Conservation (phyloP, 2,797 vertebrate genomes). For the Melanotaenia parkinsoni region DNA sequence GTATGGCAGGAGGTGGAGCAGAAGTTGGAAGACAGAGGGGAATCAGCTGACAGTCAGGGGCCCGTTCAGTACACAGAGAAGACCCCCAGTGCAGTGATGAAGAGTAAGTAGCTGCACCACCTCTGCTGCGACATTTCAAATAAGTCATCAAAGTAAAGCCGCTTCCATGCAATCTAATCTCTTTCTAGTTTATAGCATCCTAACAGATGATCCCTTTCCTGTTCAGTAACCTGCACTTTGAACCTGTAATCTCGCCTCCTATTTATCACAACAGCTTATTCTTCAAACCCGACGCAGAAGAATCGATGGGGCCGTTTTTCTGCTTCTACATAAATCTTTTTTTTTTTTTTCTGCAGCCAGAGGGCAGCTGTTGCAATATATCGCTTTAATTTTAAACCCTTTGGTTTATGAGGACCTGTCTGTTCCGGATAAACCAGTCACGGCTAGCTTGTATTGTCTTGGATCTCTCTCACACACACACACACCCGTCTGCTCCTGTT, state of each 20-base stretch:
- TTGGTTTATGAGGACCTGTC: not conserved
- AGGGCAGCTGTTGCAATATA: conserved; percentile 33
- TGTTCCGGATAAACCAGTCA: conserved; percentile 25
- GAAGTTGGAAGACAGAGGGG: conserved; percentile 81
- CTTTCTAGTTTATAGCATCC: conserved; percentile 9
- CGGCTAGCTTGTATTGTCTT: not conserved
- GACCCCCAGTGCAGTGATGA: conserved; percentile 85
- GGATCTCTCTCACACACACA: not conserved
- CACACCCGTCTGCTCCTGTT: not conserved
- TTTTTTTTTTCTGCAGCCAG: conserved; percentile 17
- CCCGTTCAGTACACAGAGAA: conserved; percentile 93
- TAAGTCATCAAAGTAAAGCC: not conserved
- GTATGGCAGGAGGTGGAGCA: conserved; percentile 97
- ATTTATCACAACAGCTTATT: conserved; percentile 6
- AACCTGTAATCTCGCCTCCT: conserved; percentile 7
- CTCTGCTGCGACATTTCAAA: not conserved
- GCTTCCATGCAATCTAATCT: not conserved
- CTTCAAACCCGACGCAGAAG: not conserved
- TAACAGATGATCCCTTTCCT: not conserved
- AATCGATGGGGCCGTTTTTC: not conserved
- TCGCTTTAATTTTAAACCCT: conserved; percentile 53
- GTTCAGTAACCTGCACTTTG: conserved; percentile 33
- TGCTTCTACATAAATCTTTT: not conserved
- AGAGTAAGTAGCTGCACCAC: conserved; percentile 82
- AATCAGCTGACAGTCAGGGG: conserved; percentile 58